Percentiles rank a stretch among this genome's conserved stretches.
phyloP scores from a whole-genome alignment of 2,797 vertebrate species.

The Prunella strophiata region DNA sequence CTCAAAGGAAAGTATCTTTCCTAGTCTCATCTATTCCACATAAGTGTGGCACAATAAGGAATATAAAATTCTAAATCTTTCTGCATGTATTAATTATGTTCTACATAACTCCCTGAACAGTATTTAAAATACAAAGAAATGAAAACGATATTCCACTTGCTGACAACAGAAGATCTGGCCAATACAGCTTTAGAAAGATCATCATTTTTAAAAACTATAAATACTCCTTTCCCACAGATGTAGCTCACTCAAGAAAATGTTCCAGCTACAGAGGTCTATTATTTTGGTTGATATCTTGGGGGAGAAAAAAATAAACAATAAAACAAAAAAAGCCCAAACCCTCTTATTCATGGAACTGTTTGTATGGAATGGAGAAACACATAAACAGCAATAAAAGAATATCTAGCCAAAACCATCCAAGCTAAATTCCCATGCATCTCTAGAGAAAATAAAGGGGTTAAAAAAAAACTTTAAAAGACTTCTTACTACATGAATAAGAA shows the following conservation, averaged over 20 bases:
- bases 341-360: not conserved
- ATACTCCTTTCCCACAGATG: slow-evolving; percentile 24
- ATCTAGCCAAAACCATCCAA: not conserved
- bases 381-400: not conserved
- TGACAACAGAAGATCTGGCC: slow-evolving; percentile 71
- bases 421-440: not conserved
- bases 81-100: slow-evolving; percentile 63
- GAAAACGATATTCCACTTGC: slow-evolving; percentile 72
- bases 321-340: not conserved
- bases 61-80: slow-evolving; percentile 70
- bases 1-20: slow-evolving; percentile 66
- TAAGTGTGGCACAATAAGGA: slow-evolving; percentile 60
- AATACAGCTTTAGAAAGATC: slow-evolving; percentile 58
- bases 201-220: slow-evolving; percentile 54
- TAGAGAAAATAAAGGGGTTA: not conserved
- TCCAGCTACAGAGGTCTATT: not conserved
- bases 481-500: not conserved
- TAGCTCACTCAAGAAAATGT: not conserved
- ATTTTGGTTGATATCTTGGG: not conserved
- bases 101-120: slow-evolving; percentile 48
- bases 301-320: not conserved
- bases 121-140: slow-evolving; percentile 72
- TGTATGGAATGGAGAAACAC: not conserved
- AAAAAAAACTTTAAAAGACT: not conserved
- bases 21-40: slow-evolving; percentile 50